These are phyloP conservation scores for Prochilodus magdalenae DNA, from an alignment of 2,113 vertebrate genomes.

Conservation along the genomic window DNA sequence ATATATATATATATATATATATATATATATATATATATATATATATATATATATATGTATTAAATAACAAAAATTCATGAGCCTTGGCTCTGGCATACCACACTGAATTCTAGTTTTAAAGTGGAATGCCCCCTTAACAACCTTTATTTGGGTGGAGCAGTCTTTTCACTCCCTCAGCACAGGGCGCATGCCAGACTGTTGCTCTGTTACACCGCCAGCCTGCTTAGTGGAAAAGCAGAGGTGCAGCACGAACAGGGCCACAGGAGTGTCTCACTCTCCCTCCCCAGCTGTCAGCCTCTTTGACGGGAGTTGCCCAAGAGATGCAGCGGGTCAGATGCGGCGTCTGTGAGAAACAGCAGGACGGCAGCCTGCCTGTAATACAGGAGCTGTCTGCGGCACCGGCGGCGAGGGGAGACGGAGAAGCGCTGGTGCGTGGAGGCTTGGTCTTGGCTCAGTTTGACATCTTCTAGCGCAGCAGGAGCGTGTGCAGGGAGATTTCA, in stretches of 20 bases:
- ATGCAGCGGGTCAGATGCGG: slow-evolving; percentile 20
- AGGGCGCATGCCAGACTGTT: not conserved
- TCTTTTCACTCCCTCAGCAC: not conserved
- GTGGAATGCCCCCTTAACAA: no score
- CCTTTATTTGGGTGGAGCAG: no score
- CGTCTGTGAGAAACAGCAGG: slow-evolving; percentile 1
- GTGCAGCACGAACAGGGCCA: slow-evolving; percentile 32
- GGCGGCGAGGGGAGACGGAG: slow-evolving; percentile 19
- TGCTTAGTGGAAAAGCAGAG: slow-evolving; percentile 15
- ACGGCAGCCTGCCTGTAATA: slow-evolving; percentile 4
- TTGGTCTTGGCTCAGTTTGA: slow-evolving; percentile 5
- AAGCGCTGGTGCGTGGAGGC: slow-evolving; percentile 22
- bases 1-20: no score
- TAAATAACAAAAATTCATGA: no score
- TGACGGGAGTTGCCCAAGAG: slow-evolving; percentile 31
- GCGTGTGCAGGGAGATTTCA: not conserved
- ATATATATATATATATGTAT: no score
- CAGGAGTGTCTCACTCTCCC: slow-evolving; percentile 12
- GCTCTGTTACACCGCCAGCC: slow-evolving; percentile 3
- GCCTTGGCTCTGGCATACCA: no score
- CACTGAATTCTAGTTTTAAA: no score
- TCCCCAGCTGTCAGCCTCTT: slow-evolving; percentile 28
- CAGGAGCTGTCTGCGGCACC: slow-evolving; percentile 23
- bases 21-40: no score
- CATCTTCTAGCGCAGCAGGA: not conserved